Evolutionary conservation across 2,888 invertebrate genomes (phyloP).

Genomic region (Pterobdella sp.): DNA sequence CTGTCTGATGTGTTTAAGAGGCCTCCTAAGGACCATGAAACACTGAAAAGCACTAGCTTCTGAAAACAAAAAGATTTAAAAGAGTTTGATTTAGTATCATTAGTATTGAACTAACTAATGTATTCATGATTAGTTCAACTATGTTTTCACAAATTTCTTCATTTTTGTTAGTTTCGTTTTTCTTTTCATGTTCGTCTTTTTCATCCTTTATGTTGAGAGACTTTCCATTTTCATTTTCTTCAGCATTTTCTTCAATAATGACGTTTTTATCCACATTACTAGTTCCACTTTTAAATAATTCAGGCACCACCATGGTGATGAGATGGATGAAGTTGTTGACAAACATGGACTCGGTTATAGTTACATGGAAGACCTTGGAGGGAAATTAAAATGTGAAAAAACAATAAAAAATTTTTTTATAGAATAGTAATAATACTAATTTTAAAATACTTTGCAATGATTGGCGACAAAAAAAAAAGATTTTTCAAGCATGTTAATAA

Average conservation of each 20-base stretch:
- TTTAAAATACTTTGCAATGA: neutral
- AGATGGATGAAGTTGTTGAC: neutral
- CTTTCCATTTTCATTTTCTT: neutral
- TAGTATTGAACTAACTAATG: neutral
- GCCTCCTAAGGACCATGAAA: conserved; percentile 79
- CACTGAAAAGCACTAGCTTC: conserved; percentile 33
- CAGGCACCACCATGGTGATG: conserved; percentile 2
- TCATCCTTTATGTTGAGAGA: neutral
- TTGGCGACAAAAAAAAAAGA: conserved; percentile 42
- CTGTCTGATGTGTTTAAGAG: conserved; percentile 68
- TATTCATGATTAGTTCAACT: neutral
- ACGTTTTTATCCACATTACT: neutral
- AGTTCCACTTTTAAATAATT: neutral
- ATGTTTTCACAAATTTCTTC: neutral
- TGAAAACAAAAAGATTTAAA: too few species aligned
- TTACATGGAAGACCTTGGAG: neutral
- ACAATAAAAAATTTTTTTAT: too few species aligned
- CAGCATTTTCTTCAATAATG: neutral
- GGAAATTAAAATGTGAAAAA: too few species aligned
- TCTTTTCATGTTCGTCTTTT: neutral
- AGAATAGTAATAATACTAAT: too few species aligned
- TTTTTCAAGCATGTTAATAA: conserved; percentile 66
- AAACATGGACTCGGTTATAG: conserved; percentile 8
- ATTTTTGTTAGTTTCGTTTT: neutral
- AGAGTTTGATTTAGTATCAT: too few species aligned